These are phyloP conservation scores for Zoanthus solanderi DNA, from an alignment of 92 coral and sea anemone species.

Conservation along the genomic window DNA sequence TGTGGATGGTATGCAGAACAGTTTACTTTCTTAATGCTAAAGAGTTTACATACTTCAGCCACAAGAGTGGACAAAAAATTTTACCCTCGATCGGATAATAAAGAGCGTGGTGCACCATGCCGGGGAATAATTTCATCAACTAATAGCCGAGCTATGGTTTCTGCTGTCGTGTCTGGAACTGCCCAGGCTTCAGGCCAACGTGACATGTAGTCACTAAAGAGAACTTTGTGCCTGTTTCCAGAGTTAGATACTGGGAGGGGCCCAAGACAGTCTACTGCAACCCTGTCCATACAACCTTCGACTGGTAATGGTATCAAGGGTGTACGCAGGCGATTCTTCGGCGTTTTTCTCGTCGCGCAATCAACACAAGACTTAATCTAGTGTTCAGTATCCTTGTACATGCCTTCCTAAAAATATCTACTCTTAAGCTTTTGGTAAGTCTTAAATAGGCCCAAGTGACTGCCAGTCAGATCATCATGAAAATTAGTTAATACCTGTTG, in stretches of 20 bases:
- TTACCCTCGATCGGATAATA: conserved; percentile 59
- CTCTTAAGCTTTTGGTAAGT: conserved; percentile 57
- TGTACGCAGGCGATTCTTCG: conserved; percentile 42
- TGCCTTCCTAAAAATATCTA: conserved; percentile 64
- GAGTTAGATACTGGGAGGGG: conserved; percentile 53
- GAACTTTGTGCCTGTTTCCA: conserved; percentile 62
- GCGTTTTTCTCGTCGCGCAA: conserved; percentile 62
- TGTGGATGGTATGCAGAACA: conserved; percentile 23
- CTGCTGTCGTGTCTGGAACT: conserved; percentile 54
- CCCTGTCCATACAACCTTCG: conserved; percentile 52
- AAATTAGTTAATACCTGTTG: conserved; percentile 33
- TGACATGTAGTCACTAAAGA: conserved; percentile 66
- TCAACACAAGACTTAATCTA: conserved; percentile 63
- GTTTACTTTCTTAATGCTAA: conserved; percentile 27
- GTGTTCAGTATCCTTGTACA: conserved; percentile 66
- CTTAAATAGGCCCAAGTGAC: conserved; percentile 53
- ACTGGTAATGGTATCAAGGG: conserved; percentile 64
- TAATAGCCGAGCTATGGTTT: conserved; percentile 45
- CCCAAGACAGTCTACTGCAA: conserved; percentile 54
- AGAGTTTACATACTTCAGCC: conserved; percentile 47
- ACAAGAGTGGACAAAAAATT: conserved; percentile 53
- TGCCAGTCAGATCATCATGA: conserved; percentile 59
- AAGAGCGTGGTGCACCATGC: conserved; percentile 56
- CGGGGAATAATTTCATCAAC: conserved; percentile 49
- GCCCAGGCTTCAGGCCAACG: conserved; percentile 66